Evolutionary conservation across 1,140 invertebrate genomes (phyloP).

Genomic region (Temnothorax nylanderi): DNA sequence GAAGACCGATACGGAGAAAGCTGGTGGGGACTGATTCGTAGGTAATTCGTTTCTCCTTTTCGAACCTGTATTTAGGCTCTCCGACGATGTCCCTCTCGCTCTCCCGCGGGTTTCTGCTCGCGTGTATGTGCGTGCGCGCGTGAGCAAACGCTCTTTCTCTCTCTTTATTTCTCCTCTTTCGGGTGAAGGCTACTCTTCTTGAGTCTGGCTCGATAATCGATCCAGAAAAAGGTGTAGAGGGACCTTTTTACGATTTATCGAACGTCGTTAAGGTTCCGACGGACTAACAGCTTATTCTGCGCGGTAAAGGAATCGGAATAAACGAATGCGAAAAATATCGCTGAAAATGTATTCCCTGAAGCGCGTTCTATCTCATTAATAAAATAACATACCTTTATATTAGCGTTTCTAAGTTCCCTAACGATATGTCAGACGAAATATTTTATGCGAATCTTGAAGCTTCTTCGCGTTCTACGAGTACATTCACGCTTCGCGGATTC

Average conservation of each 20-base stretch:
- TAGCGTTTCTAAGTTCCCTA: background rate
- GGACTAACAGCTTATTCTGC: conserved; percentile 40
- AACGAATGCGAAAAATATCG: conserved; percentile 39
- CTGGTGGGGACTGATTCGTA: conserved; percentile 66
- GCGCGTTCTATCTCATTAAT: background rate
- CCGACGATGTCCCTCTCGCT: conserved; percentile 4
- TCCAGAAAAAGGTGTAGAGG: conserved; percentile 51
- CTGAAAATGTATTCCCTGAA: background rate
- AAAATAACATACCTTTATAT: background rate
- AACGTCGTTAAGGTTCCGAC: conserved; percentile 23
- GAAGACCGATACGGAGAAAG: conserved; percentile 48
- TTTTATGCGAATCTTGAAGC: background rate
- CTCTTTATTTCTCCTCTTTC: conserved; percentile 6
- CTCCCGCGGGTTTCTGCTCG: background rate
- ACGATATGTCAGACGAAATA: background rate
- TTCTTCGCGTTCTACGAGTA: background rate
- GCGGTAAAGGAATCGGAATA: background rate
- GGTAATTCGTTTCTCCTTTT: conserved; percentile 77
- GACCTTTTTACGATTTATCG: conserved; percentile 68
- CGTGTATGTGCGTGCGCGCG: background rate
- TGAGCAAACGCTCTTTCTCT: conserved; percentile 46
- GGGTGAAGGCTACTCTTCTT: conserved; percentile 3
- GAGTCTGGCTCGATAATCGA: conserved; percentile 59
- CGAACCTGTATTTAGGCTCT: conserved; percentile 73
- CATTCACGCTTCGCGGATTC: background rate